A percentile compares a stretch with the other conserved stretches of the same genome.
Conservation (phyloP, 2,797 vertebrate genomes). For the Eidolon dupreanum region DNA sequence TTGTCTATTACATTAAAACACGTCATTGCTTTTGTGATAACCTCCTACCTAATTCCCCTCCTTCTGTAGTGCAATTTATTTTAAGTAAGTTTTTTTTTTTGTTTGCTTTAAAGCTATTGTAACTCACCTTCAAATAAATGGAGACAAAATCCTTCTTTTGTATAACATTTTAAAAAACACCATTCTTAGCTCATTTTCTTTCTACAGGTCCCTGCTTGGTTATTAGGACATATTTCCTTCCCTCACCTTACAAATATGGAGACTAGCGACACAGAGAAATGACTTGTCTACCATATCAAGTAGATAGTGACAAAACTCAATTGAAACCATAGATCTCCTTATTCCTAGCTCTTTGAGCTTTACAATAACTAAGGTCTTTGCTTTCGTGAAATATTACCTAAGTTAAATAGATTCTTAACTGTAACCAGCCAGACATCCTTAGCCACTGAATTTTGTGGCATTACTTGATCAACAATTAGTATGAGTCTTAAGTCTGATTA, state of each 20-base stretch:
- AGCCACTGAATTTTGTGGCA: background rate
- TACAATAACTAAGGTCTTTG: background rate
- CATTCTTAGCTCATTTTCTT: background rate
- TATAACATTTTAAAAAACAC: background rate
- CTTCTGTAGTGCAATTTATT: background rate
- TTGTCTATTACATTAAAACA: background rate
- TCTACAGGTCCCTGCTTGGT: background rate
- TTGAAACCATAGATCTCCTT: background rate
- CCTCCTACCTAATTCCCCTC: background rate
- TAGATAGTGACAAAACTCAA: background rate
- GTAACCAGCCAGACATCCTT: conserved; percentile 30
- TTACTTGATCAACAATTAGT: conserved; percentile 58
- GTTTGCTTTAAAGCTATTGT: background rate
- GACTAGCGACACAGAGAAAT: background rate
- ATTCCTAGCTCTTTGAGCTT: conserved; percentile 25
- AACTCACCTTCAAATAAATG: background rate
- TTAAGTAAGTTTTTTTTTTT: background rate
- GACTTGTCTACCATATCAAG: background rate
- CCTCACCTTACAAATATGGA: background rate
- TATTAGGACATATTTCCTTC: background rate
- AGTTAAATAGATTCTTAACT: conserved; percentile 54
- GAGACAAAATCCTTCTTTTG: background rate
- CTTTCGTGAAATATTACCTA: conserved; percentile 65
- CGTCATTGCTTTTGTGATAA: background rate
- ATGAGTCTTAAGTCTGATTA: conserved; percentile 45